Conservation (phyloP, 2,888 invertebrate species). For the Cynaeus angustus region DNA sequence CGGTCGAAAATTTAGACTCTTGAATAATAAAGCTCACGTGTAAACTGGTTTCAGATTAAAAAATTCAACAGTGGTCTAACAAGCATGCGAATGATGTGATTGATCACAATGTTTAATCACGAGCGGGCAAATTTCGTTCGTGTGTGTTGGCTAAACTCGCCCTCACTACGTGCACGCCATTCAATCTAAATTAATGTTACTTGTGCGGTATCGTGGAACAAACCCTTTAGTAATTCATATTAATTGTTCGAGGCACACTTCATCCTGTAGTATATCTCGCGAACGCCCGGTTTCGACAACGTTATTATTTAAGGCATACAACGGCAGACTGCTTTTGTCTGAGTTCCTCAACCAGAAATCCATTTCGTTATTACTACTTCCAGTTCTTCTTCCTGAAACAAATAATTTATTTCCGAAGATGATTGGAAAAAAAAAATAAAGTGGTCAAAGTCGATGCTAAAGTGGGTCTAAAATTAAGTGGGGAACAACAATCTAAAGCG, state of each 20-base stretch:
- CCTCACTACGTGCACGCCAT: constrained; percentile 55
- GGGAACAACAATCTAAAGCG: no score
- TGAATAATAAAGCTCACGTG: constrained; percentile 36
- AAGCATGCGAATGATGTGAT: constrained; percentile 60
- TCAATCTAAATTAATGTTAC: constrained; percentile 69
- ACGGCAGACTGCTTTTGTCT: constrained; percentile 49
- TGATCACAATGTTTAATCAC: constrained; percentile 62
- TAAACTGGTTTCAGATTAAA: constrained; percentile 39
- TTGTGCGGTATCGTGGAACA: constrained; percentile 65
- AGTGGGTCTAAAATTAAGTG: no score
- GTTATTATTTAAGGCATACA: constrained; percentile 56
- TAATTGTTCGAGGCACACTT: constrained; percentile 65
- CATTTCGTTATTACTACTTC: constrained; percentile 52
- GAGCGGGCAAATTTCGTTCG: constrained; percentile 42
- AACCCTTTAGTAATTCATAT: constrained; percentile 67
- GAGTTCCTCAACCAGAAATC: constrained; percentile 50
- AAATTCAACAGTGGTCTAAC: constrained; percentile 50
- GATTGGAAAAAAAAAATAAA: background rate
- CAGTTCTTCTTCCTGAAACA: constrained; percentile 30
- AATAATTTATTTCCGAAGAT: constrained; percentile 45
- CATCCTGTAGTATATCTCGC: constrained; percentile 55
- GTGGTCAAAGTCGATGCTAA: background rate
- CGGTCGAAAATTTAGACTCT: constrained; percentile 14
- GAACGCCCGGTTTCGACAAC: constrained; percentile 53
- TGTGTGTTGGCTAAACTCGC: constrained; percentile 50